A percentile compares a stretch with the other conserved stretches of the same genome.
These are phyloP conservation scores for Caenorhabditis tropicalis DNA, from an alignment of 1,140 invertebrate species.

Conservation along the genomic window DNA sequence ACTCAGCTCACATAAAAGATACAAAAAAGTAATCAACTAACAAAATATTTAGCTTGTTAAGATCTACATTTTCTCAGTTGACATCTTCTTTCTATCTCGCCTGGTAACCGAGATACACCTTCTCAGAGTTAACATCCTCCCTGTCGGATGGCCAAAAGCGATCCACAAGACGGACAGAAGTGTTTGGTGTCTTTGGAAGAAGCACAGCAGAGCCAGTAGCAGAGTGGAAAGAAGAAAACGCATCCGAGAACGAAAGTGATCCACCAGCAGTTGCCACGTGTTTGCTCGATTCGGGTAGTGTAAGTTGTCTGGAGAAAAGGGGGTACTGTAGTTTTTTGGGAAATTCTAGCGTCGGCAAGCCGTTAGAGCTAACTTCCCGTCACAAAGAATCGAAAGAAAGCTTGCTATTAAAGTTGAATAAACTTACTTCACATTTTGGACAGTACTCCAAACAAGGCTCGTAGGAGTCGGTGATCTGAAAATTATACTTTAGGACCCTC, in stretches of 20 bases:
- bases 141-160: not conserved
- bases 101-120: too few species aligned
- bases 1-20: too few species aligned
- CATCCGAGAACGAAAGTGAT: not conserved
- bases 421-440: not conserved
- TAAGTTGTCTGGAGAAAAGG: not conserved
- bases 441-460: not conserved
- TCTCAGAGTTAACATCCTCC: not conserved
- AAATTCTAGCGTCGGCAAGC: too few species aligned
- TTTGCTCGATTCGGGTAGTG: not conserved
- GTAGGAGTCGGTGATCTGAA: not conserved
- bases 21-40: too few species aligned
- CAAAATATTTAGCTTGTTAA: too few species aligned
- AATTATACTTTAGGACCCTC: too few species aligned
- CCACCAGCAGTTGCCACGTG: not conserved
- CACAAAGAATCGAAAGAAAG: too few species aligned
- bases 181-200: not conserved
- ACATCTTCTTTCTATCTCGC: too few species aligned
- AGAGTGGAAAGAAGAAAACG: not conserved
- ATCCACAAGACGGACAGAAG: not conserved
- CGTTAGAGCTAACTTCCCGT: too few species aligned
- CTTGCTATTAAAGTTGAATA: not conserved
- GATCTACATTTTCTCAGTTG: too few species aligned
- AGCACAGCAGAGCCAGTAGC: not conserved
- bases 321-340: too few species aligned